Base-by-base conservation (phyloP, 2,797 vertebrate genomes). In the Coendou prehensilis region DNA sequence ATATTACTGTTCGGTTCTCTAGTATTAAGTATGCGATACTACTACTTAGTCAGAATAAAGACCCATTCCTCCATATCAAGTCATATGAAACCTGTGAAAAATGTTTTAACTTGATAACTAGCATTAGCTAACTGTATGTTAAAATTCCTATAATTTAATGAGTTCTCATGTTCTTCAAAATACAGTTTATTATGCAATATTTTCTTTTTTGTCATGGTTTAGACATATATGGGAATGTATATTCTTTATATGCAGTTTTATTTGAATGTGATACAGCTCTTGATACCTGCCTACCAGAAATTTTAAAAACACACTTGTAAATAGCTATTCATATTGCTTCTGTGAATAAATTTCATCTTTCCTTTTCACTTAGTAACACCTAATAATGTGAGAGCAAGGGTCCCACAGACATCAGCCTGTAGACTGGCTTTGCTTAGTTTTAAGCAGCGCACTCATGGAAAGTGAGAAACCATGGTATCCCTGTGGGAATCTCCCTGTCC, bases 281-380 rank as follows among this genome's bases (percentile, higher is more conserved):
- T 95, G 61, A 59, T 95, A 76, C 20, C 10, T 61, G 18, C 30
- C 80, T 96, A 76, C 30, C 52, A 89, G 83, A 87, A 63, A 85
- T 82, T 95, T 76, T 57, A 76, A 93, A 79, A 94, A n/a, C 76
- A 47, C 83, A 75, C 71, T 64, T 92, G 57, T 91, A 83, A 86
- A 56, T 90, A 82, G 59, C 50, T 95, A 89, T 37, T 95, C 57
- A 83, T 82, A 94, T 41, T 91, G 57, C 87, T 96, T 87, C 67
- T 96, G 63, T 96, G 67, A 93, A 80, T 94, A 95, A 87, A 87
- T 95, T 97, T 93, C 56, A 91, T 85, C 37, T 97, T 89, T 96
- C 28, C 79, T 89, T 94, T 95, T 95, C 59, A 78, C 50, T 95
- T 28, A 83, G 26, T 87, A 81, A 89, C 56, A 28, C 33, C 61